Percentiles rank a stretch among this genome's conserved stretches.
phyloP scores from a whole-genome alignment of 2,888 invertebrate species.

The Colostygia pectinataria region DNA sequence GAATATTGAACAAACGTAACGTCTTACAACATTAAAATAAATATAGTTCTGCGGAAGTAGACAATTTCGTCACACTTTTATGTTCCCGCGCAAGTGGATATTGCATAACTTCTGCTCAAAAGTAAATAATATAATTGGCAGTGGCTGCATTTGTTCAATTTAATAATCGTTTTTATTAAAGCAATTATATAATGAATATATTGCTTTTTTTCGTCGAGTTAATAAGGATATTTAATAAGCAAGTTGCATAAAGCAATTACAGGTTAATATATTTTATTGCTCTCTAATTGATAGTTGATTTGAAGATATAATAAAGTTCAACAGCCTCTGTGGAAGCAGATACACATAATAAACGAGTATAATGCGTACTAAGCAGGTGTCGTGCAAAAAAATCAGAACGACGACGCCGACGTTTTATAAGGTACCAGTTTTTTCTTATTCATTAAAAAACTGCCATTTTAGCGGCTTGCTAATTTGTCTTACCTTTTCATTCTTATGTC shows the following conservation, averaged over 20 bases:
- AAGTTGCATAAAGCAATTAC: constrained; percentile 9
- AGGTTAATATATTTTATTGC: constrained; percentile 5
- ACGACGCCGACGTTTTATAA: too few species aligned
- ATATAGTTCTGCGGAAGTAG: constrained; percentile 17
- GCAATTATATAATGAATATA: constrained; percentile 10
- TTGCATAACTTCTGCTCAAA: constrained; percentile 13
- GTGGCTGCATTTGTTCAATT: constrained; percentile 16
- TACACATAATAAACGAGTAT: too few species aligned
- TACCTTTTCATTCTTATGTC: too few species aligned
- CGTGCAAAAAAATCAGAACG: too few species aligned
- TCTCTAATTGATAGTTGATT: constrained; percentile 4
- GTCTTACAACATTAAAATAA: too few species aligned
- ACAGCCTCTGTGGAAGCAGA: neutral
- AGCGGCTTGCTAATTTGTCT: too few species aligned
- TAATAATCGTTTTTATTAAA: constrained; percentile 18
- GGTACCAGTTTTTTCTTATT: too few species aligned
- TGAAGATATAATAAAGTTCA: neutral
- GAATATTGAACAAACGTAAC: too few species aligned
- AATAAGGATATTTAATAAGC: constrained; percentile 19
- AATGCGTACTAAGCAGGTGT: too few species aligned
- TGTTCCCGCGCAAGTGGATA: constrained; percentile 5
- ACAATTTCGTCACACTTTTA: constrained; percentile 19
- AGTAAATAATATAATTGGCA: constrained; percentile 7
- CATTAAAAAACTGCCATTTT: too few species aligned
- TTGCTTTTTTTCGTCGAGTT: neutral